Percentiles rank a stretch among this genome's conserved stretches.
Evolutionary conservation across 2,888 invertebrate genomes (phyloP).

Genomic region (Taphrorychus bicolor): DNA sequence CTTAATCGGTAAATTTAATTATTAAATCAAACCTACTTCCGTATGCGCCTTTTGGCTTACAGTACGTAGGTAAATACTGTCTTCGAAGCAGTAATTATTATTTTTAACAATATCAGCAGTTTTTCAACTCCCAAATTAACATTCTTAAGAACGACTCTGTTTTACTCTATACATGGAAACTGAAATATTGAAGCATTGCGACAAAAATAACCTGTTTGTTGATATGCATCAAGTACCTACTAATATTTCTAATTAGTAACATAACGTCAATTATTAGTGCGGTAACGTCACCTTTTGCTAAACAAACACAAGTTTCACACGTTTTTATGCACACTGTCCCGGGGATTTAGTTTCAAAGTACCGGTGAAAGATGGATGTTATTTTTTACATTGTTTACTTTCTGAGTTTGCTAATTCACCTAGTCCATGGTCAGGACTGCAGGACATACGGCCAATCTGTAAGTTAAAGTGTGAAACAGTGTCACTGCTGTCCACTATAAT

Average conservation of each 20-base stretch:
- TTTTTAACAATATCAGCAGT: no score
- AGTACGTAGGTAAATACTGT: no score
- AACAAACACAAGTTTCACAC: background rate
- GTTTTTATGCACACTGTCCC: background rate
- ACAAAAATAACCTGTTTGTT: background rate
- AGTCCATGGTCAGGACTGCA: slow-evolving; percentile 44
- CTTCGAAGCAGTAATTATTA: no score
- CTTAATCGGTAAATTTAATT: no score
- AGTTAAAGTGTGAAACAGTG: no score
- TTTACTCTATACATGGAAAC: no score
- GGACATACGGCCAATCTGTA: slow-evolving; percentile 46
- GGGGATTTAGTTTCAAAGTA: background rate
- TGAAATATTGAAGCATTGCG: no score
- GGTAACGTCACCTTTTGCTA: slow-evolving; percentile 9
- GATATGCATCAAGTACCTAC: background rate
- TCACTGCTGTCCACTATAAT: no score
- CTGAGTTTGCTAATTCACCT: background rate
- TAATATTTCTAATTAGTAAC: slow-evolving; percentile 24
- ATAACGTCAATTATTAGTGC: slow-evolving; percentile 17
- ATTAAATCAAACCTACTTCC: no score
- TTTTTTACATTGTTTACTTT: background rate
- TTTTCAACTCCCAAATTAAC: no score
- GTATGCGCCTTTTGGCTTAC: no score
- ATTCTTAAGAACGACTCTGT: no score
- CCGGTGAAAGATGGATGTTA: background rate